Evolutionary conservation across 2,113 vertebrate genomes (phyloP), one percentile per base, ranked within the genome.

Genomic region (Dunckerocampus dactyliophorus): DNA sequence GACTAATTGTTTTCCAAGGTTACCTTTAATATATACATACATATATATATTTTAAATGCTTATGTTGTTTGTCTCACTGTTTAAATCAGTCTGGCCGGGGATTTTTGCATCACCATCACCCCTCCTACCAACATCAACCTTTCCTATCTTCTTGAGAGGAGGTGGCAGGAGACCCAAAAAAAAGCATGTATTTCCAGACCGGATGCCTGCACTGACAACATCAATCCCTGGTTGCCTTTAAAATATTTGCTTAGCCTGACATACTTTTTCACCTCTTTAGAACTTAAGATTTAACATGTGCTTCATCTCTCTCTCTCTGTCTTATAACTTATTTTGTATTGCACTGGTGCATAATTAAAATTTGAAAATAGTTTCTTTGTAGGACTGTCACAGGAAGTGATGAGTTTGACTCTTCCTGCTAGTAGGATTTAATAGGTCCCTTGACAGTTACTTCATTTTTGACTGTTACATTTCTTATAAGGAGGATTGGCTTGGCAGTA

Each of bases 1-100:
- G 77, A 83, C 85, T 89, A 88, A 90, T 89, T 91, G 90, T 89
- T 91, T 90, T 91, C 79, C 89, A 90, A 91, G 88, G 87, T 91
- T 88, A 88, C 31, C 56, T 82, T 85, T 82, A 61, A 86, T n/a
- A n/a, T n/a, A n/a, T n/a, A n/a, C n/a, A n/a, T n/a, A n/a, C n/a
- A n/a, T n/a, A 86, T 89, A 87, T 88, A 79, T 88, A 88, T 86
- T 88, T 85, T 79, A n/a, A n/a, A n/a, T n/a, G n/a, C n/a, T 74
- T 50, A 20, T 22, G 20, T 21, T 50, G 9, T 14, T 50, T 28
- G 24, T 28, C 24, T 28, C 24, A 28, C 24, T 28, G 24, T 28
- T 28, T 28, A 28, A 28, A 28, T 22, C 6, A 43, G 53, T 70
- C 47, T 67, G 59, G 63, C 59, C 65, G 72, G 62, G 60, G 55